Base-by-base conservation (phyloP, 1,140 invertebrate genomes). In the Penaeus japonicus region DNA sequence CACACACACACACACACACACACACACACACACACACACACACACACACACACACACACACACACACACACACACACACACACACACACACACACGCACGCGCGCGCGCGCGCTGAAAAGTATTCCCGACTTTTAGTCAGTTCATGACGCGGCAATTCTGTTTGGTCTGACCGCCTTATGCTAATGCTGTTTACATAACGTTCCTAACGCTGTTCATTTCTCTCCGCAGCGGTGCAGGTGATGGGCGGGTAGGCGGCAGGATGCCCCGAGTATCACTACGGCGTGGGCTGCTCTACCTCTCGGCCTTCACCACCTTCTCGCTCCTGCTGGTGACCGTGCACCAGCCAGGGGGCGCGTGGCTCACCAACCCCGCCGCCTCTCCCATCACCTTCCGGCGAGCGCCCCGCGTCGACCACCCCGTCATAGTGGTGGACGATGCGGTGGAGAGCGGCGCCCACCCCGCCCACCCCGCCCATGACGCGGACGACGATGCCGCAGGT, bases 231-330 rank as follows among this genome's bases (percentile, higher is more conserved):
- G 77, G 24, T 35, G 85, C 32, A 27, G 59, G 24, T 30, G 70
- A 24, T 17, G 65, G 24, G 24, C 24, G 22, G 47, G 47, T 53
- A 20, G 57, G 70, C 15, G 87, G 75, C 12, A 89, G 81, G 83
- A 90, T 90, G 91, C 92, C 92, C 87, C 93, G 94, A 90, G 91
- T 94, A 75, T 93, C 94, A 53, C 89, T 94, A 57, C 93, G 93
- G 83, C 92, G 93, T 91, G 93, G 93, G 80, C 93, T 93, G 90
- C 92, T 94, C 89, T 94, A 94, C 92, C 91, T 93, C 59, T 91
- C 93, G 83, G 93, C 92, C 80, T 90, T 93, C 47, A 93, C 92
- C 80, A 92, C 92, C 27, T 92, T 92, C 90, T 91, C 93, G 27
- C 91, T 94, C 30, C 91, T 94, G 62, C 90, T 93, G 81, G 90